phyloP scores from a whole-genome alignment of 2,113 vertebrate species.

The cattle (Bos taurus) region ARS-UCD2.0 NC_037350.1:48640001-48640500 shows the following conservation, averaged over 20 bases:
- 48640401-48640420: not conserved
- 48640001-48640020: not conserved
- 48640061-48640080: not conserved
- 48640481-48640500: not conserved
- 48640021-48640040: not conserved
- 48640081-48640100: not conserved
- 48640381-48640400: not conserved
- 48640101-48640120: not conserved
- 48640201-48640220: fast-evolving
- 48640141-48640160: not conserved
- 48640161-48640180: not conserved
- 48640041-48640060: not conserved
- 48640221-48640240: fast-evolving
- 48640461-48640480: not conserved
- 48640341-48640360: not conserved
- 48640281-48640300: not conserved
- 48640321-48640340: not conserved
- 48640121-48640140: not conserved
- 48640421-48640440: not conserved
- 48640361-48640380: not conserved
- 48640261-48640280: not conserved
- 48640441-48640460: not conserved
- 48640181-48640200: not conserved
- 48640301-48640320: not conserved
- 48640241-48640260: not conserved